Base-by-base conservation (phyloP, 2,113 vertebrate species). In the Carassius auratus region DNA sequence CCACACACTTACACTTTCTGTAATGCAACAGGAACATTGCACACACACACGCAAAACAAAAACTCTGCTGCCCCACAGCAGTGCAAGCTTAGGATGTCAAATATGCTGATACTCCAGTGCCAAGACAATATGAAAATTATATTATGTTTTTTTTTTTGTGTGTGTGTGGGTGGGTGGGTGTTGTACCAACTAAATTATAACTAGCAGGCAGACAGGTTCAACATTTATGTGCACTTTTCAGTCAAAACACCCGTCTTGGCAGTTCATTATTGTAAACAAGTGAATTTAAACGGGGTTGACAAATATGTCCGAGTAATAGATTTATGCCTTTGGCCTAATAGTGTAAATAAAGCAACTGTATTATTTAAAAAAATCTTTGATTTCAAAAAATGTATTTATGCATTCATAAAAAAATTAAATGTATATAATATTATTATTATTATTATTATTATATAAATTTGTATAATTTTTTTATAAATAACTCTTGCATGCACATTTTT, bases 21-120 rank as follows among this genome's bases (percentile, higher is more conserved):
- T 50, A 76, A 81, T 68, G 23, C 64, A 42, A 2, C 55, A 62
- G 21, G 36, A 66, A 62, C 77, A 26, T 50, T 19, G 64, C 38
- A 52, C 77, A 75, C 57, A n/a, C 52, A 33, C 38, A n/a, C 52
- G n/a, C 38, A 81, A 69, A 71, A 71, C 26, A 30, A 69, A 55
- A 82, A 52, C 42, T 64, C 62, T 50, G 38, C 61, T 81, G 57
- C 76, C 76, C 55, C 76, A 62, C 76, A 79, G 76, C 76, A 79
- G 17, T 79, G 33, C 55, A 62, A 62, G 76, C 76, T 59, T 48
- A 36, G 36, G 76, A 59, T 79, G 52, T 61, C 76, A 36, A 62
- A 36, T 42, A 45, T 45, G 42, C 42, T 45, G 42, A 8, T 45
- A 45, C 42, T 45, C 8, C 8, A 1, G 42, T 42, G 2, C 42